Conservation (phyloP, 2,797 vertebrate genomes). For the Chloroceryle inda region DNA sequence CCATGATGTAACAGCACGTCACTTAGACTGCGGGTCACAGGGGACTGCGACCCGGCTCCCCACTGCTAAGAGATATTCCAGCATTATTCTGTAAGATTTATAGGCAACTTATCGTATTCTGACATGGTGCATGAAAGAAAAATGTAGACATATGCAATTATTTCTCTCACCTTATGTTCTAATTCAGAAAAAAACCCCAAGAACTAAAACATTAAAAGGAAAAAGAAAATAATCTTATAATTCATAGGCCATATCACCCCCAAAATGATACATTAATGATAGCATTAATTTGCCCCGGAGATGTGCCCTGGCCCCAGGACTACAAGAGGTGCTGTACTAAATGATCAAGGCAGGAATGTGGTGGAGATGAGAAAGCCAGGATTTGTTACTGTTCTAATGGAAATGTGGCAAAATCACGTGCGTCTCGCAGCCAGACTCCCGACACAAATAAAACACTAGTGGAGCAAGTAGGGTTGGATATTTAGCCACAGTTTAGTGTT, state of each 20-base stretch:
- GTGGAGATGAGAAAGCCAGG: neutral
- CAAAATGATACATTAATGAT: neutral
- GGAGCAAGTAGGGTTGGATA: slow-evolving; percentile 18
- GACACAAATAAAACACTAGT: slow-evolving; percentile 62
- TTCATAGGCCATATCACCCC: neutral
- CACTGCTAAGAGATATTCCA: neutral
- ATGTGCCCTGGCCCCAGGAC: neutral
- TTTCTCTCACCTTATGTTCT: neutral
- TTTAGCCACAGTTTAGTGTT: neutral
- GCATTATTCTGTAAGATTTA: neutral
- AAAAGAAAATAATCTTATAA: neutral
- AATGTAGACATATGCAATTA: neutral
- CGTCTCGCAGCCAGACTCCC: neutral
- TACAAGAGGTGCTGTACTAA: neutral
- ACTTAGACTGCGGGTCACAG: neutral
- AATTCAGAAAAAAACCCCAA: neutral
- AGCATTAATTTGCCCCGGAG: neutral
- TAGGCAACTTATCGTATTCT: neutral
- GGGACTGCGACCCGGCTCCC: neutral
- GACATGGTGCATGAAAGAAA: neutral
- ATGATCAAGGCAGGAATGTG: neutral
- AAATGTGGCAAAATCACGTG: neutral
- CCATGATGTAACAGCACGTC: neutral
- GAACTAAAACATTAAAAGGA: neutral
- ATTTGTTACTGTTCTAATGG: neutral